Base-by-base conservation (phyloP, 1,140 invertebrate genomes). In the Dryas iulia region DNA sequence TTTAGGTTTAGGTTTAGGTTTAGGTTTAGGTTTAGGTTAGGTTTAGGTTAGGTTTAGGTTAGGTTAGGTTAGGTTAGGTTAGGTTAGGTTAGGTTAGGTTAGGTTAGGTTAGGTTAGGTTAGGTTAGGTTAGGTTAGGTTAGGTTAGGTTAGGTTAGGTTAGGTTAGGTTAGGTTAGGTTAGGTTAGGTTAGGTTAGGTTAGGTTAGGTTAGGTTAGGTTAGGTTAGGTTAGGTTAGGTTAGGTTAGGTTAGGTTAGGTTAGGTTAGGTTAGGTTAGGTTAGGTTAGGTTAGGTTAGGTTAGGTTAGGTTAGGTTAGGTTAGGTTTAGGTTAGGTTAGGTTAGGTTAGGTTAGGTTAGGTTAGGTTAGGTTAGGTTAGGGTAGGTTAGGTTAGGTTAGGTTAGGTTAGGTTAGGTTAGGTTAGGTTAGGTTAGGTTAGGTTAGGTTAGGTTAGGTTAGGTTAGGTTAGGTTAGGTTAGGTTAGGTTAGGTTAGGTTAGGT, bases 401-500 rank as follows among this genome's bases (percentile, higher is more conserved):
- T 62, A 62, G 59, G 66, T 62, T 62, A 58, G 66, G 66, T 69
- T 69, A 62, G 66, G 65, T 67, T 67, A 53, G 65, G 66, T 67
- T 67, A 60, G 66, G 66, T 28, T 28, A 6, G 26, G 26, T 28
- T 28, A 28, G 26, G 26, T 28, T 28, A 28, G 26, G 26, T 28
- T 67, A 60, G 66, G 66, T 67, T 67, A 59, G 65, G 65, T 67
- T 67, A 59, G 64, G 64, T 66, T 66, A 59, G 64, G 64, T 66
- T 66, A 59, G 64, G 64, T 66, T 66, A 59, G 64, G 64, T 66
- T 66, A 59, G 64, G 64, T 66, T 66, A 59, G 64, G 64, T 66
- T 64, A 59, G 65, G 65, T 69, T 66, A 66, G 65, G 65, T 66
- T 66, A 66, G 65, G 65, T 66, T 66, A 66, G 65, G 65, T 66